phyloP scores from a whole-genome alignment of 2,888 invertebrate species.

The Suillia variegata region DNA sequence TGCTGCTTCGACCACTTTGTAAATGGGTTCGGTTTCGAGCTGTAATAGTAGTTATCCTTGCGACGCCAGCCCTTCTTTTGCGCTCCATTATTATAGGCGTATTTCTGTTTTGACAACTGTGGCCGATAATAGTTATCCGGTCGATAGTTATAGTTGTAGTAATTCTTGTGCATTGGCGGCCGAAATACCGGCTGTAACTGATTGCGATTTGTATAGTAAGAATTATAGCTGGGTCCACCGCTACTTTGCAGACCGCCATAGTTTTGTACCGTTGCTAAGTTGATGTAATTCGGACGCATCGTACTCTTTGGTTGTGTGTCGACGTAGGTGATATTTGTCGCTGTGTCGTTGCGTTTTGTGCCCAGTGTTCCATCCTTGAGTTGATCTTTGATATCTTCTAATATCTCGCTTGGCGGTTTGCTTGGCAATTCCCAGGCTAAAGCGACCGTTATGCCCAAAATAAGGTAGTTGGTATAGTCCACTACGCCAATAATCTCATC shows the following conservation, averaged over 20 bases:
- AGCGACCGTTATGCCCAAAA: constrained; percentile 76
- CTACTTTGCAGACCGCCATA: constrained; percentile 4
- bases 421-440: constrained; percentile 79
- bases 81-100: not conserved
- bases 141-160: constrained; percentile 26
- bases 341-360: constrained; percentile 49
- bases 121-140: constrained; percentile 24
- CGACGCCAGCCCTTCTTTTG: constrained; percentile 28
- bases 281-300: constrained; percentile 35
- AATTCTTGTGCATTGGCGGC: constrained; percentile 42
- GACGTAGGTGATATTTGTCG: constrained; percentile 44
- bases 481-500: constrained; percentile 59
- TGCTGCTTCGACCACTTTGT: constrained; percentile 20
- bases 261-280: constrained; percentile 21
- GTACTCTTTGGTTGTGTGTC: constrained; percentile 26
- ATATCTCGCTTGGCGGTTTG: constrained; percentile 62
- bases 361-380: constrained; percentile 52
- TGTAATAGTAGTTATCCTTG: constrained; percentile 38
- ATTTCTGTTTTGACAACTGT: constrained; percentile 1
- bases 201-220: constrained; percentile 33
- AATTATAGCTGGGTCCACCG: constrained; percentile 24
- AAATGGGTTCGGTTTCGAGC: constrained; percentile 27
- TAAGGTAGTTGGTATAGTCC: constrained; percentile 63
- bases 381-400: constrained; percentile 47
- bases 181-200: constrained; percentile 36